Conservation (phyloP, 2,113 vertebrate genomes). For the Brachionichthys hirsutus region DNA sequence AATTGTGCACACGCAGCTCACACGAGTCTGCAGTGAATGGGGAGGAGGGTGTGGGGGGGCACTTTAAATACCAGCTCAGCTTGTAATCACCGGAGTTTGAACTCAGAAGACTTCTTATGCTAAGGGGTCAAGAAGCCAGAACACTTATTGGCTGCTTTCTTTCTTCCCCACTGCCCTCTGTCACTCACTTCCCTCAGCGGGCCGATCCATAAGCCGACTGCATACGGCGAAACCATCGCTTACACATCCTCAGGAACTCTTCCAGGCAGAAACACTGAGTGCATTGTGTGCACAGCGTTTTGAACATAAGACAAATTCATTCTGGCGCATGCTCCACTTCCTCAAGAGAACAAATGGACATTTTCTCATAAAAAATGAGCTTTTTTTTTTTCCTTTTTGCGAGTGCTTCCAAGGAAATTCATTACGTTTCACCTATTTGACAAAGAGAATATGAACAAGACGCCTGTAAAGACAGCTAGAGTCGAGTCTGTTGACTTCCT, state of each 20-base stretch:
- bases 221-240: constrained; percentile 36
- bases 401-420: constrained; percentile 32
- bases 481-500: constrained; percentile 25
- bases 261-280: constrained; percentile 7
- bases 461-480: constrained; percentile 37
- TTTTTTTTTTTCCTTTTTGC: constrained; percentile 22
- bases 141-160: constrained; percentile 53
- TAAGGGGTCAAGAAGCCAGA: constrained; percentile 75
- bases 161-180: constrained; percentile 55
- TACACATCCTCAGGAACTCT: constrained; percentile 13
- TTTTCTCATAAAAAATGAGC: no score
- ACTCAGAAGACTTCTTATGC: constrained; percentile 70
- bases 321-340: constrained; percentile 11
- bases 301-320: neutral
- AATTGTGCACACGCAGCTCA: constrained; percentile 43
- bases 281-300: constrained; percentile 2
- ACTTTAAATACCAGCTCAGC: constrained; percentile 72
- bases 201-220: constrained; percentile 39
- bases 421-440: constrained; percentile 18
- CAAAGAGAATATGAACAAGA: constrained; percentile 33
- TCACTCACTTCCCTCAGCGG: constrained; percentile 43
- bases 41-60: constrained; percentile 1
- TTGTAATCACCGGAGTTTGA: constrained; percentile 75
- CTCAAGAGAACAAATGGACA: constrained; percentile 7
- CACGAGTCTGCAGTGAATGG: constrained; percentile 45